These are phyloP conservation scores for Caprella mutica DNA, from an alignment of 2,888 invertebrate species.

Conservation along the genomic window DNA sequence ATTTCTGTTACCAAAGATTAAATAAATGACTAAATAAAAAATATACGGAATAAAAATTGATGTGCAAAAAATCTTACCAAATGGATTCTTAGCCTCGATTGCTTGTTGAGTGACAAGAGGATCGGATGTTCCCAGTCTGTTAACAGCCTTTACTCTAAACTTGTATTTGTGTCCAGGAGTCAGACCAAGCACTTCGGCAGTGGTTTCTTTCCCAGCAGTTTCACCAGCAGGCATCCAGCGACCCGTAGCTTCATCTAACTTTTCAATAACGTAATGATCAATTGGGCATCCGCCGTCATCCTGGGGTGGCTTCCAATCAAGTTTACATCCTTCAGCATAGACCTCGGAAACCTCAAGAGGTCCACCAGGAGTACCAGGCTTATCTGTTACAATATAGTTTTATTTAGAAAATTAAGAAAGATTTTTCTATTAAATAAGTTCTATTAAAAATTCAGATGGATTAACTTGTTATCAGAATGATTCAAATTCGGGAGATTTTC, in stretches of 20 bases:
- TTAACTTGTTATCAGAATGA: no score
- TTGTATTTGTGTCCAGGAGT: constrained; percentile 92
- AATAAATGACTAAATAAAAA: no score
- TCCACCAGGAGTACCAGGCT: constrained; percentile 79
- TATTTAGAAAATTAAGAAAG: no score
- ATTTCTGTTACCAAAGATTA: no score
- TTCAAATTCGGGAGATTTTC: no score
- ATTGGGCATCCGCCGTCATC: constrained; percentile 92
- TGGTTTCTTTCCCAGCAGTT: constrained; percentile 71
- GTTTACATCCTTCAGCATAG: constrained; percentile 74
- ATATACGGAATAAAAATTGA: background rate
- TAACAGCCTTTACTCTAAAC: constrained; percentile 91
- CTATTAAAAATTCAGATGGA: no score
- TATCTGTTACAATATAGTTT: constrained; percentile 50
- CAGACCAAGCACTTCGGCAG: constrained; percentile 66
- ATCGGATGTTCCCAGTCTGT: constrained; percentile 92
- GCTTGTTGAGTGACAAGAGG: constrained; percentile 76
- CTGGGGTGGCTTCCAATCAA: constrained; percentile 83
- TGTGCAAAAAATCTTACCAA: constrained; percentile 49
- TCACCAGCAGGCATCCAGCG: constrained; percentile 89
- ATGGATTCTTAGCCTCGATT: constrained; percentile 94
- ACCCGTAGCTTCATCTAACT: constrained; percentile 79
- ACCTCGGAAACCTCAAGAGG: constrained; percentile 83
- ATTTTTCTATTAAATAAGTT: no score
- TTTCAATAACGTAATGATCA: constrained; percentile 87